Evolutionary conservation across 2,797 vertebrate species (phyloP).

Genomic region (Brachyalestes nurse): DNA sequence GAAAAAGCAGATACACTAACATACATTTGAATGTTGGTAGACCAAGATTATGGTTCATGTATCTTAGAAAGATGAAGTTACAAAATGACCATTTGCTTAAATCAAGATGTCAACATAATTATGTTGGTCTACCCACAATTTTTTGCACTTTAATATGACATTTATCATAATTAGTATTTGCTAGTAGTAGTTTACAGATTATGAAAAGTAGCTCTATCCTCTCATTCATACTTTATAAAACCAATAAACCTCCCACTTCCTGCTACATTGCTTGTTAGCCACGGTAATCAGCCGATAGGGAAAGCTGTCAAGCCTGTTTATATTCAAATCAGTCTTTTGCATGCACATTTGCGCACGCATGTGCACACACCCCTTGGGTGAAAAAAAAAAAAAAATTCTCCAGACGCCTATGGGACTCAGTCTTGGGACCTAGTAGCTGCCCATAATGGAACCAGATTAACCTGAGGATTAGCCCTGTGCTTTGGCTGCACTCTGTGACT

Average conservation of each 20-base stretch:
- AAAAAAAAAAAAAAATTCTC: too few relatives aligned
- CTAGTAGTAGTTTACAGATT: too few relatives aligned
- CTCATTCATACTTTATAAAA: constrained; percentile 6
- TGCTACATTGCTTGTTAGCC: neutral
- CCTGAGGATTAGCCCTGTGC: constrained; percentile 31
- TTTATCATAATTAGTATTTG: too few relatives aligned
- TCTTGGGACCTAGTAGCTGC: constrained; percentile 12
- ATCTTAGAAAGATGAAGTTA: neutral
- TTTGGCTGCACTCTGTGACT: constrained; percentile 33
- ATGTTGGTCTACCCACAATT: too few relatives aligned
- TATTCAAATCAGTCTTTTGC: neutral
- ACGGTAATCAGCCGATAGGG: neutral
- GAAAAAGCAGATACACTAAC: neutral
- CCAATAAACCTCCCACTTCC: constrained; percentile 8
- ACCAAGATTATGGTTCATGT: neutral
- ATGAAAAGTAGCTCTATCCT: constrained; percentile 17
- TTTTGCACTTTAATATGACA: too few relatives aligned
- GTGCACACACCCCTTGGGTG: too few relatives aligned
- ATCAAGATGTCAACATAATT: too few relatives aligned
- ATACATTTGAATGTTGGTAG: neutral
- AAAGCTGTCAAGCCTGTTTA: neutral
- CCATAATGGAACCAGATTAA: constrained; percentile 40
- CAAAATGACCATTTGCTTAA: neutral
- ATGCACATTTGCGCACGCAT: neutral
- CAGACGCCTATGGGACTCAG: neutral